phyloP scores from a whole-genome alignment of 2,888 invertebrate species.

The Andrena bicolor region DNA sequence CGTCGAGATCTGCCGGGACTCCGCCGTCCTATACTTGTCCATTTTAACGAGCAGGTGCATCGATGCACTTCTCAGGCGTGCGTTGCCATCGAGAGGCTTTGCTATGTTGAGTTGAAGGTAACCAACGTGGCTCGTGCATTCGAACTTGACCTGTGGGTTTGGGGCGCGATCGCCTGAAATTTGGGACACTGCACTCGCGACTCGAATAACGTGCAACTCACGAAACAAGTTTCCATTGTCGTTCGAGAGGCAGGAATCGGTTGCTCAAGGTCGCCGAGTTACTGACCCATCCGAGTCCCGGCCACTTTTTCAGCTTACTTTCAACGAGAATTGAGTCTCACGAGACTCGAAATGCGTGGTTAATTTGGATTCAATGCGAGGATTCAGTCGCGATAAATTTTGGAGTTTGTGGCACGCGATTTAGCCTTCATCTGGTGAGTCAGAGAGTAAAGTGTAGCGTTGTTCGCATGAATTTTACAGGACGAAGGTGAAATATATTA shows the following conservation, averaged over 20 bases:
- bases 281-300: constrained; percentile 4
- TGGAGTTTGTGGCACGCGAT: neutral
- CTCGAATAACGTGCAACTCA: neutral
- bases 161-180: neutral
- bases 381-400: neutral
- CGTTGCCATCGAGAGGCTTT: neutral
- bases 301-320: constrained; percentile 12
- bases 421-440: neutral
- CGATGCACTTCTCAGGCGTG: constrained; percentile 4
- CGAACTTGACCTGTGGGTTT: constrained; percentile 4
- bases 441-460: neutral
- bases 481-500: neutral
- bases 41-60: neutral
- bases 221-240: constrained; percentile 13
- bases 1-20: constrained; percentile 14
- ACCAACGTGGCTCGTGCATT: neutral
- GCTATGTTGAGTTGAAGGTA: neutral
- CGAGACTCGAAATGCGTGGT: neutral
- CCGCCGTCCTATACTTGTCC: neutral
- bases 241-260: constrained; percentile 2
- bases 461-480: neutral
- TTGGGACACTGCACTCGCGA: neutral
- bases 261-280: constrained; percentile 41
- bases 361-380: neutral
- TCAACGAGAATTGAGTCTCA: neutral